Conservation (phyloP, 2,888 invertebrate species). For the Abrostola tripartita region DNA sequence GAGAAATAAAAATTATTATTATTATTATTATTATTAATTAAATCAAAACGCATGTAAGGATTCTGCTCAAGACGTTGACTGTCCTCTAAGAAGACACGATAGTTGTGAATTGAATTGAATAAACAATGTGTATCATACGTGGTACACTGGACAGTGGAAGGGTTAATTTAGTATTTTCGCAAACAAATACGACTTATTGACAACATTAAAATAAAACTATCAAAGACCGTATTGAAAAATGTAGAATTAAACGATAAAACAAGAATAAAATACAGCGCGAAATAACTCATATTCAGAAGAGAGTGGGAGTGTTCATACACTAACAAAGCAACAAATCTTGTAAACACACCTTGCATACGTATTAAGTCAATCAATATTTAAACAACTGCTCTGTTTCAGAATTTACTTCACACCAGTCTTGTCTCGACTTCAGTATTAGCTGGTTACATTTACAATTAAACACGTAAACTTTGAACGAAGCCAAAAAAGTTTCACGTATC, state of each 20-base stretch:
- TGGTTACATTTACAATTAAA: slow-evolving; percentile 22
- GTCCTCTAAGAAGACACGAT: no score
- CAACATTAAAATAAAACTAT: no score
- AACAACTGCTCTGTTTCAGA: slow-evolving; percentile 48
- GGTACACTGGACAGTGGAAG: no score
- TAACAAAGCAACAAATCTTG: background rate
- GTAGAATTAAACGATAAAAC: background rate
- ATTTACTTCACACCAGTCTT: slow-evolving; percentile 29
- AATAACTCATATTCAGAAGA: background rate
- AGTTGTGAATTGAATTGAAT: no score
- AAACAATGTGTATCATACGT: no score
- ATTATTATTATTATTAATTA: no score
- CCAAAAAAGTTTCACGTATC: slow-evolving; percentile 40
- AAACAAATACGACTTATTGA: no score
- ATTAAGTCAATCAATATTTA: slow-evolving; percentile 35
- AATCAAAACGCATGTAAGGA: no score
- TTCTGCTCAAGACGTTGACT: no score
- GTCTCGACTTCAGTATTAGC: slow-evolving; percentile 18
- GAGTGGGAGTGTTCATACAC: background rate
- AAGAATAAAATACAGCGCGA: background rate
- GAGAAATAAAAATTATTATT: no score
- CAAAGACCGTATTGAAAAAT: no score
- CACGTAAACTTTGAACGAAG: slow-evolving; percentile 14
- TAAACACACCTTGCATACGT: slow-evolving; percentile 1
- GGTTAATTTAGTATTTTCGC: no score